A percentile compares a stretch with the other conserved stretches of the same genome.
phyloP scores from a whole-genome alignment of 2,888 invertebrate species.

The Caenorhabditis afra region DNA sequence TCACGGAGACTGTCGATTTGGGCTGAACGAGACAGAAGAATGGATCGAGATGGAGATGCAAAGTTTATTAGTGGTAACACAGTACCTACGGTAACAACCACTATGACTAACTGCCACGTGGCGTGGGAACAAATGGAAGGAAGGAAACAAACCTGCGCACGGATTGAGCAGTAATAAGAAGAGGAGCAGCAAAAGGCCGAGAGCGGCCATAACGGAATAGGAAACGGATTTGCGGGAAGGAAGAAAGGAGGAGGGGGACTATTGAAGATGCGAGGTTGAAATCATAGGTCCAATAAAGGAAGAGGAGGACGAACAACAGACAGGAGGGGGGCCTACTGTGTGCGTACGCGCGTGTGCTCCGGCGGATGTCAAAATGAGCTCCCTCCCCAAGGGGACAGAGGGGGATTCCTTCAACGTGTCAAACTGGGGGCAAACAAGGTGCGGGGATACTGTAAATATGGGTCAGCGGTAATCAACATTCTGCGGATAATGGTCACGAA shows the following conservation, averaged over 20 bases:
- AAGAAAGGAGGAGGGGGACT: neutral
- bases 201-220: constrained; percentile 28
- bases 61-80: constrained; percentile 51
- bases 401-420: constrained; percentile 49
- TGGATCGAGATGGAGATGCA: constrained; percentile 3
- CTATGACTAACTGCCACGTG: constrained; percentile 53
- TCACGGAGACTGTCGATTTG: constrained; percentile 42
- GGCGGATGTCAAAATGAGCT: constrained; percentile 49
- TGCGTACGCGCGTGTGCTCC: constrained; percentile 25
- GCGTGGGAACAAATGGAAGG: constrained; percentile 20
- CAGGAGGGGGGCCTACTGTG: neutral
- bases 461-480: constrained; percentile 16
- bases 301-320: neutral
- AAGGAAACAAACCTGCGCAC: constrained; percentile 46
- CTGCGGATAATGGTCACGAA: constrained; percentile 30
- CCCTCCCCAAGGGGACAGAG: constrained; percentile 18
- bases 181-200: constrained; percentile 28
- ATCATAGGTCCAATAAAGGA: constrained; percentile 18
- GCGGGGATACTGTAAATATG: constrained; percentile 52
- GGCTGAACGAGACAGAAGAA: constrained; percentile 6
- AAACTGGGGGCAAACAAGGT: constrained; percentile 51
- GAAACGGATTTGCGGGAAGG: constrained; percentile 1
- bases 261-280: neutral
- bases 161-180: constrained; percentile 33
- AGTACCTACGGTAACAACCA: constrained; percentile 59